These are phyloP conservation scores for Hemitrygon akajei DNA, from an alignment of 2,797 vertebrate genomes.

Conservation along the genomic window DNA sequence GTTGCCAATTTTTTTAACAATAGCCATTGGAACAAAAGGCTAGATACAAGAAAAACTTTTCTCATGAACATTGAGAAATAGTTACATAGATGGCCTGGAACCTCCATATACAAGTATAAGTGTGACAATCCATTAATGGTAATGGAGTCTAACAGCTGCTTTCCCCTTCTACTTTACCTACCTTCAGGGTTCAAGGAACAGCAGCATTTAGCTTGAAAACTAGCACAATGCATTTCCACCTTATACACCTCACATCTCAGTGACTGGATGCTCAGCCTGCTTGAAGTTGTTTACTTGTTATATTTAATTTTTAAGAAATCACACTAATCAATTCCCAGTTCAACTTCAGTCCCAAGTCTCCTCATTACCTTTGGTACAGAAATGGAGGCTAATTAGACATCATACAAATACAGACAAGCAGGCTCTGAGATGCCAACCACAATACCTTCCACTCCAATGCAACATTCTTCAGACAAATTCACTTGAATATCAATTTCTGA, in stretches of 20 bases:
- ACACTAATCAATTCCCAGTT: constrained; percentile 38
- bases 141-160: too few species aligned
- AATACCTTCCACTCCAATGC: background rate
- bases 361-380: constrained; percentile 27
- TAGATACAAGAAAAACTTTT: too few species aligned
- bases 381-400: constrained; percentile 37
- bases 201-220: background rate
- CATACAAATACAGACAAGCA: constrained; percentile 9
- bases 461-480: background rate
- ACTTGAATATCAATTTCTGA: background rate
- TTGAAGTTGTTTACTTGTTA: constrained; percentile 28
- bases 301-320: background rate
- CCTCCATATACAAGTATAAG: background rate
- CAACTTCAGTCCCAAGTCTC: constrained; percentile 33
- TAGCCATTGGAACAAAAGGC: background rate
- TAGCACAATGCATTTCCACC: background rate
- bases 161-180: background rate
- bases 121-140: background rate
- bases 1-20: background rate
- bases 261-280: background rate
- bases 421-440: background rate
- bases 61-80: background rate
- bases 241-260: background rate
- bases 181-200: background rate
- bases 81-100: background rate